Evolutionary conservation across 2,113 vertebrate genomes (phyloP), one percentile per base, ranked within the genome.

Genomic region (Pogonocichla stellata): DNA sequence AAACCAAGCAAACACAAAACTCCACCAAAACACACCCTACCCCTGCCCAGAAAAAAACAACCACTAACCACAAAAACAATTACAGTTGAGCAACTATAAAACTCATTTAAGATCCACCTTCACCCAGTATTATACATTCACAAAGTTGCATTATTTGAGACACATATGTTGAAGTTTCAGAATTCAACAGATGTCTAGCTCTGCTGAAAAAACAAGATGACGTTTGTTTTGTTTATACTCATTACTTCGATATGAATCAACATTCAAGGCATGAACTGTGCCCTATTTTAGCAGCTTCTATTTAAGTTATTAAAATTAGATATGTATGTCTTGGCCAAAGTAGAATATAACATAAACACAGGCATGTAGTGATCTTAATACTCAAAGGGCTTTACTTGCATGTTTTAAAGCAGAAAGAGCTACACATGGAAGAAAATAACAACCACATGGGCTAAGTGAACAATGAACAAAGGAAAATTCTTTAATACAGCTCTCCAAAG

Each of bases 211-310:
- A 40, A 51, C 62, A 87, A 77, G 42, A 75, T 16, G 5, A 34
- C 1, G 4, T 77, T 54, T 72, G 36, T 48, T 90, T 65, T 94
- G 60, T 80, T 92, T 78, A 78, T 65, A 34, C 10, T 83, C 43
- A 66, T 91, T 95, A 73, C 34, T 90, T 42, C 83, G 90, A 86
- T 85, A 90, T 28, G 43, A 77, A 86, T 90, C 92, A 90, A 82
- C n/a, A 77, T 54, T 86, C 51, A 66, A 62, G 34, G 67, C 26
- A 22, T 70, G 54, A 88, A 93, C 62, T 66, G 26, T 38, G n/a
- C 24, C 67, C 64, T 82, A 73, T 80, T 95, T 83, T 74, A 90
- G 50, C 18, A 90, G 54, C 12, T 77, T 72, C 66, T 58, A 88
- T 57, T 83, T 92, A 82, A 85, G 23, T 77, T 92, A 88, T 83